These are phyloP conservation scores for Hestina assimilis DNA, from an alignment of 1,140 invertebrate genomes.

Conservation along the genomic window DNA sequence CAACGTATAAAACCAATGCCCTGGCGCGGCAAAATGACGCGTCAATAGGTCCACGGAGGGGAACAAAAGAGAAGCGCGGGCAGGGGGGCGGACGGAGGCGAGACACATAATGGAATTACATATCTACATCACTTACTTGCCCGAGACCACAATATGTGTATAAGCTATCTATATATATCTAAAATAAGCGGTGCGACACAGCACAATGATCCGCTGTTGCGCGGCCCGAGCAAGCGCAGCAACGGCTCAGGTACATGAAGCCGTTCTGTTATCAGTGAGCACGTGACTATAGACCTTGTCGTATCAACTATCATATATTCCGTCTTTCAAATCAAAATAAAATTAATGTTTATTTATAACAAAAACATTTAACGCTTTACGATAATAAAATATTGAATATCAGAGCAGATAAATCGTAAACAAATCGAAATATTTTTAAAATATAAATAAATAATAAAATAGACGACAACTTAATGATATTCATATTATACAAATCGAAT, in stretches of 20 bases:
- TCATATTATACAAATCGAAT: no score
- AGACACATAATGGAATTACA: constrained; percentile 74
- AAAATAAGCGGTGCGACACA: constrained; percentile 44
- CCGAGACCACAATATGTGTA: constrained; percentile 54
- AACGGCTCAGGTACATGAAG: constrained; percentile 45
- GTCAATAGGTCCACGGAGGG: constrained; percentile 58
- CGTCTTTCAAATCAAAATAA: neutral
- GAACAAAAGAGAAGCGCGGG: constrained; percentile 37
- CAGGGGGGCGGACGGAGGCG: constrained; percentile 60
- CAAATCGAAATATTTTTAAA: neutral
- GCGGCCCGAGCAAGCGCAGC: constrained; percentile 20
- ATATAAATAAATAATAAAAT: neutral
- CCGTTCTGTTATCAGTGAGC: constrained; percentile 11
- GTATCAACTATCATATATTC: neutral
- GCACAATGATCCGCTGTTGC: constrained; percentile 25
- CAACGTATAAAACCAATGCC: constrained; percentile 63
- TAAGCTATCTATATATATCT: constrained; percentile 34
- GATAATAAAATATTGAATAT: neutral
- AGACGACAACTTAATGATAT: neutral
- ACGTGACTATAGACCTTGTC: neutral
- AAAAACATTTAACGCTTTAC: neutral
- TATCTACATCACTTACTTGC: constrained; percentile 70
- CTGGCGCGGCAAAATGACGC: constrained; percentile 64
- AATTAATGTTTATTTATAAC: neutral
- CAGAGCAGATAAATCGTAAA: neutral